Conservation (phyloP, 1,140 invertebrate species). For the Berghia stephanieae region DNA sequence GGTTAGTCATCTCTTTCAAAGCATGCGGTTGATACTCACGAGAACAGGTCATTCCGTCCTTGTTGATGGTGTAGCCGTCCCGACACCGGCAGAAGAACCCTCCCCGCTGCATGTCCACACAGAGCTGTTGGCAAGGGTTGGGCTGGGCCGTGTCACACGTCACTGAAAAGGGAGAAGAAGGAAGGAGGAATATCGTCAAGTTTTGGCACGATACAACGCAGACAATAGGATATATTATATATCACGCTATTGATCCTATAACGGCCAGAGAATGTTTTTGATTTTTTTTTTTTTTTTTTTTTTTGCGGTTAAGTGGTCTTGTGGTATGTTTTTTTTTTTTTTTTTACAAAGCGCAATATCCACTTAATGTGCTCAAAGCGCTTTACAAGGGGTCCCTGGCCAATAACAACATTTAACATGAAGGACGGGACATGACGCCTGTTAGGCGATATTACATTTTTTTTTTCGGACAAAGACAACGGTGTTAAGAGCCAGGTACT, state of each 20-base stretch:
- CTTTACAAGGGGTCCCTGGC: no score
- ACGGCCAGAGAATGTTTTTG: not conserved
- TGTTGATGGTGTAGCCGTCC: conserved; percentile 41
- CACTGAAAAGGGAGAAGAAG: not conserved
- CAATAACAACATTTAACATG: no score
- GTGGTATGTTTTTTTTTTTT: no score
- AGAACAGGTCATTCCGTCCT: conserved; percentile 49
- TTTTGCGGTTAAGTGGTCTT: no score
- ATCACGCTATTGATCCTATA: not conserved
- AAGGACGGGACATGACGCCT: no score
- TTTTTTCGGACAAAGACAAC: no score
- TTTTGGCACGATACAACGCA: not conserved
- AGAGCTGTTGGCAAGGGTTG: conserved; percentile 45
- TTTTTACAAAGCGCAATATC: no score
- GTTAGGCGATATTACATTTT: no score
- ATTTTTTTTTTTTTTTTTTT: no score
- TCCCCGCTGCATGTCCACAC: conserved; percentile 46
- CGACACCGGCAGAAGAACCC: conserved; percentile 48
- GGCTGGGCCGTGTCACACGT: conserved; percentile 1
- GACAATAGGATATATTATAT: not conserved
- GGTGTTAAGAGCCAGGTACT: no score
- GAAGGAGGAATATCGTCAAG: not conserved
- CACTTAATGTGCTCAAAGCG: no score
- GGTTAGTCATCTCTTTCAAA: no score
- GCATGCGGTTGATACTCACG: conserved; percentile 37